Evolutionary conservation across 2,797 vertebrate genomes (phyloP).

Genomic region (Chloroceryle inda): DNA sequence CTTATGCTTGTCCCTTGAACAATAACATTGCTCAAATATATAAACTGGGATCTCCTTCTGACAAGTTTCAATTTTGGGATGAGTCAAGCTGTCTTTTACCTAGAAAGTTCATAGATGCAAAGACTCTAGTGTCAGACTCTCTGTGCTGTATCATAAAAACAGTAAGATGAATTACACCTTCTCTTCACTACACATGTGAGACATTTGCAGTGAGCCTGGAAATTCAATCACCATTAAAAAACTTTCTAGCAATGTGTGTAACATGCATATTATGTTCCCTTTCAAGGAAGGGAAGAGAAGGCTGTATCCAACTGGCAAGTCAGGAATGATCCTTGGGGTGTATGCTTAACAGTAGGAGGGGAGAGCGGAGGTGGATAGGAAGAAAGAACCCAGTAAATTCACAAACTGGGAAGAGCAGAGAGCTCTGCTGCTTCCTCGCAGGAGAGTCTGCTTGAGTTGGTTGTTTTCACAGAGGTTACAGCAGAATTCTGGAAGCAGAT

Average conservation of each 20-base stretch:
- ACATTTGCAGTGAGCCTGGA: not conserved
- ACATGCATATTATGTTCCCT: not conserved
- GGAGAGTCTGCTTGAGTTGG: not conserved
- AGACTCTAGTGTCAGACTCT: not conserved
- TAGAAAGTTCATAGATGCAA: not conserved
- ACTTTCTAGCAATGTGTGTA: not conserved
- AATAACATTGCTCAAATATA: constrained; percentile 1
- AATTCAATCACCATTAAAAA: not conserved
- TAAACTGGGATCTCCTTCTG: constrained; percentile 15
- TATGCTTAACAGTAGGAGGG: fast-evolving
- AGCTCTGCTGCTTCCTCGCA: not conserved
- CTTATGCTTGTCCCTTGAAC: constrained; percentile 29
- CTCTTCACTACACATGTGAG: too few relatives aligned
- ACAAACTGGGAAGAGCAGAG: not conserved
- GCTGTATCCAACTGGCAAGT: fast-evolving
- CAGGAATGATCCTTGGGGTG: not conserved
- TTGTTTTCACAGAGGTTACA: not conserved
- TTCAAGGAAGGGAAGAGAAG: not conserved
- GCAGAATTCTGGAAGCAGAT: not conserved
- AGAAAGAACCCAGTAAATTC: not conserved
- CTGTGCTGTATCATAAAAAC: not conserved
- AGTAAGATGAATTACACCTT: not conserved
- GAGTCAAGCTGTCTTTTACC: constrained; percentile 44
- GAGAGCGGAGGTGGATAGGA: not conserved
- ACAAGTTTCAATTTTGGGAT: constrained; percentile 44